phyloP scores from a whole-genome alignment of 2,888 invertebrate genomes.

The Busseola fusca region DNA sequence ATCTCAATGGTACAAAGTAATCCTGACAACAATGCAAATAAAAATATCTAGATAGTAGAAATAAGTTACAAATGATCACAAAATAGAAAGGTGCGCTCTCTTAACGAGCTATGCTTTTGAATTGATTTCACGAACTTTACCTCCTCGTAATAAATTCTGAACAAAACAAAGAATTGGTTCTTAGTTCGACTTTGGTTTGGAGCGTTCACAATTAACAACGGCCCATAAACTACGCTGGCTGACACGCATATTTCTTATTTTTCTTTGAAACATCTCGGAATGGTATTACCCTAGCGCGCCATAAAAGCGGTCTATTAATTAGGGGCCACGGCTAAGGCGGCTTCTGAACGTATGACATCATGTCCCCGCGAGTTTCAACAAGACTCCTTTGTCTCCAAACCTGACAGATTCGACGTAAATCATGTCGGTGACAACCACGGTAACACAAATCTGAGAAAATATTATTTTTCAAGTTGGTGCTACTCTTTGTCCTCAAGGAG shows the following conservation, averaged over 20 bases:
- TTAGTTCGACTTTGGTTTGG: constrained; percentile 69
- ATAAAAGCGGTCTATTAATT: constrained; percentile 84
- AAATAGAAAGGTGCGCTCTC: constrained; percentile 58
- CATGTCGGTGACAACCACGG: constrained; percentile 79
- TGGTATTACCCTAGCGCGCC: constrained; percentile 70
- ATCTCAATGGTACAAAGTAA: constrained; percentile 24
- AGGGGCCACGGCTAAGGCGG: constrained; percentile 67
- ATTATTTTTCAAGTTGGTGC: constrained; percentile 74
- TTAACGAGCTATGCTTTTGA: constrained; percentile 68
- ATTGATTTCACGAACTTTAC: constrained; percentile 68
- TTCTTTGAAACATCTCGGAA: constrained; percentile 78
- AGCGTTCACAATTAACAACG: constrained; percentile 78
- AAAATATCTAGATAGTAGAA: constrained; percentile 46
- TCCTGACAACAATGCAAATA: constrained; percentile 36
- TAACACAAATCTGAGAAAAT: constrained; percentile 80
- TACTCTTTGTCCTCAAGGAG: constrained; percentile 71
- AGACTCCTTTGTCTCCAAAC: constrained; percentile 82
- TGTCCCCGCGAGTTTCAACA: constrained; percentile 78
- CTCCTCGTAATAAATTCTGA: constrained; percentile 65
- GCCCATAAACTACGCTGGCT: constrained; percentile 75
- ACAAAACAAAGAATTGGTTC: constrained; percentile 79
- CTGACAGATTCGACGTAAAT: constrained; percentile 85
- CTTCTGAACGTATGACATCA: constrained; percentile 81
- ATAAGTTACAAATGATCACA: constrained; percentile 52
- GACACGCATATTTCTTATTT: constrained; percentile 81